These are phyloP conservation scores for Ostrea edulis DNA, from an alignment of 1,140 invertebrate species.

Conservation along the genomic window DNA sequence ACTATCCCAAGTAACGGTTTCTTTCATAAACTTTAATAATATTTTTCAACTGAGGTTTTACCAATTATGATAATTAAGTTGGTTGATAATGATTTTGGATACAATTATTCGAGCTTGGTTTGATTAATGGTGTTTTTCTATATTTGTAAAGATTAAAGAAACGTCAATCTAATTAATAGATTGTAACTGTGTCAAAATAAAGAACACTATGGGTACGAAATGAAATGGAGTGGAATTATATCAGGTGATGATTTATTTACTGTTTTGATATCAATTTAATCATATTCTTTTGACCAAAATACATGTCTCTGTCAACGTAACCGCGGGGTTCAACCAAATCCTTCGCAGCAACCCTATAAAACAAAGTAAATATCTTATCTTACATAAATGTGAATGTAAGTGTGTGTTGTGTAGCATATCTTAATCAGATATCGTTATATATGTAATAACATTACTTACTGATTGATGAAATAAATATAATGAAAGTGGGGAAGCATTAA, in stretches of 20 bases:
- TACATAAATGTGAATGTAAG: no score
- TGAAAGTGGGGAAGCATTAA: constrained; percentile 81
- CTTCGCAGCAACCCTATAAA: not conserved
- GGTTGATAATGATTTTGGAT: not conserved
- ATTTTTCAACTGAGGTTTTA: no score
- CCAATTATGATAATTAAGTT: no score
- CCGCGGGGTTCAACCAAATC: not conserved
- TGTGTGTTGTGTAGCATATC: no score
- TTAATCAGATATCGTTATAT: no score
- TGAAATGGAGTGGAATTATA: not conserved
- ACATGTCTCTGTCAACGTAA: not conserved
- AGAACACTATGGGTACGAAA: no score
- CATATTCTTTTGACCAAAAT: not conserved
- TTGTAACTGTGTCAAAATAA: no score
- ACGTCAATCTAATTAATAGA: no score
- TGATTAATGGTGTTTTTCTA: not conserved
- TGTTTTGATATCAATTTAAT: not conserved
- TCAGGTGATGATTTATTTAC: not conserved
- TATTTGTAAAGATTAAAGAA: no score
- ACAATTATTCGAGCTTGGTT: not conserved
- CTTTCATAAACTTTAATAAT: no score
- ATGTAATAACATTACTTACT: not conserved
- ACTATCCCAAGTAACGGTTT: no score
- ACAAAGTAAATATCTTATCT: not conserved
- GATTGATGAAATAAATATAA: constrained; percentile 71